These are phyloP conservation scores for Notoglanidium macrostoma DNA, from an alignment of 2,797 vertebrate genomes.

Conservation along the genomic window DNA sequence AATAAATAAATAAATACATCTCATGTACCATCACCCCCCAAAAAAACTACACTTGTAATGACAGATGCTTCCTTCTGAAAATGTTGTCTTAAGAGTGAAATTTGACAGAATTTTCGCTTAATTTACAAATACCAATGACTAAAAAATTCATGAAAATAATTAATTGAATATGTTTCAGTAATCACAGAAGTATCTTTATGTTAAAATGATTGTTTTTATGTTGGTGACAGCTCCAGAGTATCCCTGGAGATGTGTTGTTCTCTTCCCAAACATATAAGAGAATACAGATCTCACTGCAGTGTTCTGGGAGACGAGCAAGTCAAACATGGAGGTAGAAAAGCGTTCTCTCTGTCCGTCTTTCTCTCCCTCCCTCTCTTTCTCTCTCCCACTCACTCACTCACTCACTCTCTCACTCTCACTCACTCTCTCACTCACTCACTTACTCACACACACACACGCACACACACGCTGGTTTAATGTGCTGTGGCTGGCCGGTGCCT, in stretches of 20 bases:
- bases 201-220: background rate
- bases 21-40: background rate
- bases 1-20: background rate
- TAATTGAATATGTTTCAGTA: background rate
- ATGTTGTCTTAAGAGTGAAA: background rate
- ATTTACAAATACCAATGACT: background rate
- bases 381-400: background rate
- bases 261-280: background rate
- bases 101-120: background rate
- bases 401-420: background rate
- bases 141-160: background rate
- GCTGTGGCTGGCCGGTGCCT: conserved; percentile 39
- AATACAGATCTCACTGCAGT: background rate
- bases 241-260: background rate
- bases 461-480: conserved; percentile 47
- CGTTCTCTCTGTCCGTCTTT: background rate
- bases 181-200: background rate
- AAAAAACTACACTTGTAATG: background rate
- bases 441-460: background rate
- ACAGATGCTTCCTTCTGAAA: background rate
- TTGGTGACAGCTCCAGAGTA: background rate
- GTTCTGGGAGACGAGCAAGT: background rate
- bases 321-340: background rate
- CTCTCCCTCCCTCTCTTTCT: no score
- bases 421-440: background rate